Conservation (phyloP, 2,797 vertebrate species). For the Coregonus ussuriensis region DNA sequence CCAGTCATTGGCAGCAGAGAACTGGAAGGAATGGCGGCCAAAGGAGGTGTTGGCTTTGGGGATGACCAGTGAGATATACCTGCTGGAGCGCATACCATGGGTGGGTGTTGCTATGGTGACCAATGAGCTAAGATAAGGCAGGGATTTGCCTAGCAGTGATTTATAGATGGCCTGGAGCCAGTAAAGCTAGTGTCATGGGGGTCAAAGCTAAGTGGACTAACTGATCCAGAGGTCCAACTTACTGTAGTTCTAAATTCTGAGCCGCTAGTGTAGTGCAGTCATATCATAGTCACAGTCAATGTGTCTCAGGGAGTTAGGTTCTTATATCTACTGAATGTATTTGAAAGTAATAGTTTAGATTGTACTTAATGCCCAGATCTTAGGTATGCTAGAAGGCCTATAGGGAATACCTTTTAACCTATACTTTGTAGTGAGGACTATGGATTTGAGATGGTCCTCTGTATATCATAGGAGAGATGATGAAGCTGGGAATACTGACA, state of each 20-base stretch:
- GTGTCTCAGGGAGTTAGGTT: not conserved
- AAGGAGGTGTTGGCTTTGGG: too few species aligned
- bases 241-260: not conserved
- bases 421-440: not conserved
- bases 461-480: not conserved
- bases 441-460: not conserved
- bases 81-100: too few species aligned
- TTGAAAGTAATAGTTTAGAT: not conserved
- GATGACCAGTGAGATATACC: too few species aligned
- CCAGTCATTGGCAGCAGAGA: too few species aligned
- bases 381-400: not conserved
- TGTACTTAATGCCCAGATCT: not conserved
- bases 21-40: too few species aligned
- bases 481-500: conserved; percentile 6
- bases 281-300: too few species aligned
- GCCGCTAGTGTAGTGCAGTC: not conserved
- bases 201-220: not conserved
- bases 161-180: too few species aligned
- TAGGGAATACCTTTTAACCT: not conserved
- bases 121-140: too few species aligned
- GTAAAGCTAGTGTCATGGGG: not conserved
- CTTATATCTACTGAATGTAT: not conserved
- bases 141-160: too few species aligned
- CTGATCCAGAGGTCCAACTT: not conserved
- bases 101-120: too few species aligned